Conservation (phyloP, 2,797 vertebrate species). For the Thripadectes ignobilis region DNA sequence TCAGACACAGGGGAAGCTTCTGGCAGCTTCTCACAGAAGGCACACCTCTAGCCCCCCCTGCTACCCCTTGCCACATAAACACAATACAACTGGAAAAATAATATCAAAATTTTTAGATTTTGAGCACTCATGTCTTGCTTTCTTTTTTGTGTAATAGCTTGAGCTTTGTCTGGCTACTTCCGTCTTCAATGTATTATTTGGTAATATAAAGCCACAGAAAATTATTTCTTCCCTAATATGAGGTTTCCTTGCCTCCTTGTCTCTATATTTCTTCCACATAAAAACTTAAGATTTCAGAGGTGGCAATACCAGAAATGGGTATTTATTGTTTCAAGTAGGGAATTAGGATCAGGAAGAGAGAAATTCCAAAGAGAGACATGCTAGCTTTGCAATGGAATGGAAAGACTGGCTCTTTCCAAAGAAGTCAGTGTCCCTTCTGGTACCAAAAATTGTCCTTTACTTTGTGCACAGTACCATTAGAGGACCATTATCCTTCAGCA, state of each 20-base stretch:
- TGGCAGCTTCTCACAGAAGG: neutral
- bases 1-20: neutral
- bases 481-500: neutral
- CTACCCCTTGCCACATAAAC: neutral
- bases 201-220: neutral
- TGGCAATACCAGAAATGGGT: neutral
- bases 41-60: neutral
- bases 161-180: neutral
- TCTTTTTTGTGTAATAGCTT: neutral
- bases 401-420: neutral
- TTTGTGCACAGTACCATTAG: rapidly evolving
- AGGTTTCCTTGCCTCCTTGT: neutral
- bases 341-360: neutral
- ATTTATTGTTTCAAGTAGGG: neutral
- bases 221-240: neutral
- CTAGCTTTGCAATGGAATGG: neutral
- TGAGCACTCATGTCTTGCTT: neutral
- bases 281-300: neutral
- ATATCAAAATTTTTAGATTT: neutral
- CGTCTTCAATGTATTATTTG: neutral
- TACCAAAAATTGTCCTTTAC: neutral
- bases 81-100: neutral
- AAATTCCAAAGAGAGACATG: neutral
- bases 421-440: neutral
- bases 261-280: neutral